Percentiles rank a stretch among this genome's conserved stretches.
phyloP scores from a whole-genome alignment of 2,888 invertebrate species.

The Aleiodes testaceus region DNA sequence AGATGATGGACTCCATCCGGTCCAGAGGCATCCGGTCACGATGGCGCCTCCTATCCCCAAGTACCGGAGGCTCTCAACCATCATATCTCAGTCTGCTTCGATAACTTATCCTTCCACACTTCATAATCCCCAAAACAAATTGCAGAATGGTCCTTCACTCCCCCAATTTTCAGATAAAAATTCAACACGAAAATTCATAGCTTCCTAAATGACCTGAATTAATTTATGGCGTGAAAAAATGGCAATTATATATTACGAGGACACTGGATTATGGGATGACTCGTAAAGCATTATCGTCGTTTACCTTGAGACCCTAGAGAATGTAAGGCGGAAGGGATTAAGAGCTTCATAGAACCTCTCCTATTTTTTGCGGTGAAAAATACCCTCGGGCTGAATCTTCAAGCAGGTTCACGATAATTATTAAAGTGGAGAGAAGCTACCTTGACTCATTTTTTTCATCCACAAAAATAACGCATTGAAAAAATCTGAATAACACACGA shows the following conservation, averaged over 20 bases:
- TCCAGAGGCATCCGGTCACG: slow-evolving; percentile 20
- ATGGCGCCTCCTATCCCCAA: slow-evolving; percentile 22
- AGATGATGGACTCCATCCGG: slow-evolving; percentile 30
- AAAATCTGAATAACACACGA: background rate
- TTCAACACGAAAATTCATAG: background rate
- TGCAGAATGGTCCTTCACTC: slow-evolving; percentile 8
- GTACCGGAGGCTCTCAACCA: slow-evolving; percentile 24
- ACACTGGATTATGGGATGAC: slow-evolving; percentile 6
- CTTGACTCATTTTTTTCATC: background rate
- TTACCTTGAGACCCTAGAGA: background rate
- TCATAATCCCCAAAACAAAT: slow-evolving; percentile 10
- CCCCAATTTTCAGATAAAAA: background rate
- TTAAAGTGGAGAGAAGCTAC: no score
- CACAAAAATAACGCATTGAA: background rate
- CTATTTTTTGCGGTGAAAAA: background rate
- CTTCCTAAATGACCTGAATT: background rate
- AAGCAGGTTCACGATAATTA: background rate
- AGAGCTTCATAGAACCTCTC: background rate
- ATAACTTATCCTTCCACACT: slow-evolving; percentile 21
- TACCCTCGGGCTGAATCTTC: background rate
- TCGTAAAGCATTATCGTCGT: slow-evolving; percentile 4
- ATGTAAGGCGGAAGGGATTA: slow-evolving; percentile 17
- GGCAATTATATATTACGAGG: no score
- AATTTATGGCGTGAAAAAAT: no score
- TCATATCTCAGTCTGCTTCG: slow-evolving; percentile 23